phyloP scores from a whole-genome alignment of 2,113 vertebrate species.

The Oreochromis spilurus region DNA sequence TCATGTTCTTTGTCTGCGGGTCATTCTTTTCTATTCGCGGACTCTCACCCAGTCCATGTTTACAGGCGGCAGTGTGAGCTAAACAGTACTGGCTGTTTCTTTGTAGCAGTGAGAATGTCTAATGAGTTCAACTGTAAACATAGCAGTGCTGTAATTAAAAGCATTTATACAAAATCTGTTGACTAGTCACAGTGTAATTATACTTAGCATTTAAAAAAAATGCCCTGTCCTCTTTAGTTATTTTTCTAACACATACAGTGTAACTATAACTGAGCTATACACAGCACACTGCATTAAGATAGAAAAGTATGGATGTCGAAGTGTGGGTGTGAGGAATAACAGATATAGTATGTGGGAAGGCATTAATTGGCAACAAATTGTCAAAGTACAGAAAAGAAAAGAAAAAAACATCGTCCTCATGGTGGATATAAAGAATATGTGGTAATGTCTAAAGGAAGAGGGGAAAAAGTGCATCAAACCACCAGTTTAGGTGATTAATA shows the following conservation, averaged over 20 bases:
- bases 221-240: background rate
- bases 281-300: background rate
- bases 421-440: background rate
- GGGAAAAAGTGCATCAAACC: background rate
- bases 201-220: background rate
- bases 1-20: background rate
- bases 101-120: background rate
- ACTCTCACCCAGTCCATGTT: background rate
- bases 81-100: background rate
- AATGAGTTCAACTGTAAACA: background rate
- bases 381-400: background rate
- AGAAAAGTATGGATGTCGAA: background rate
- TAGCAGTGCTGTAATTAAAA: background rate
- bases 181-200: background rate
- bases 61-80: background rate
- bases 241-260: background rate
- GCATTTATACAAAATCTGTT: background rate
- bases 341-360: background rate
- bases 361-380: background rate
- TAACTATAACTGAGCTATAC: rapidly evolving
- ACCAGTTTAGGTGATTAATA: background rate
- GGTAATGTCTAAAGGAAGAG: background rate
- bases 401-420: rapidly evolving
- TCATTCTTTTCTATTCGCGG: background rate
- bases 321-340: background rate